A percentile compares a stretch with the other conserved stretches of the same genome.
Evolutionary conservation across 2,113 vertebrate species (phyloP).

Genomic region (Pachypanchax playfairii): DNA sequence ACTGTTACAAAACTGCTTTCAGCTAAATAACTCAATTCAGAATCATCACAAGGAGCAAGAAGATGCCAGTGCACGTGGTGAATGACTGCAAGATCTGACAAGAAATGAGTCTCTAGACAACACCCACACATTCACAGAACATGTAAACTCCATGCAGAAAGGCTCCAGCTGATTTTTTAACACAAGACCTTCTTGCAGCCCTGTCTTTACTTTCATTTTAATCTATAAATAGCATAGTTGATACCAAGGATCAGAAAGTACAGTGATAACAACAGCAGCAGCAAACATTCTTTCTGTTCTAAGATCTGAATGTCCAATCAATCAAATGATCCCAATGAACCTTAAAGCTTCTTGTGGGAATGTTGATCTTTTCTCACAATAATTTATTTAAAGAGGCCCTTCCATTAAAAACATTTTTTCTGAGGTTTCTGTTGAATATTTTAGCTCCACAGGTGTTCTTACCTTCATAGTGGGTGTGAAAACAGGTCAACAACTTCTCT

Average conservation of each 20-base stretch:
- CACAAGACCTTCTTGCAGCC: background rate
- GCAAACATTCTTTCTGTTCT: background rate
- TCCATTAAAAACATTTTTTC: no score
- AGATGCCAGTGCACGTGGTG: no score
- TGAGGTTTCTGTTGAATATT: no score
- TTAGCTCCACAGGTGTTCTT: no score
- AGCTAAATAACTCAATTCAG: no score
- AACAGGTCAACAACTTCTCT: no score
- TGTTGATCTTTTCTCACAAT: constrained; percentile 28
- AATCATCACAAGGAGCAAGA: no score
- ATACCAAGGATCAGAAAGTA: constrained; percentile 6
- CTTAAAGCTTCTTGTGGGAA: constrained; percentile 3
- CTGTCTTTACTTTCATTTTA: constrained; percentile 4
- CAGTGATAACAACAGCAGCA: background rate
- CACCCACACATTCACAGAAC: no score
- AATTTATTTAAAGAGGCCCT: constrained; percentile 30
- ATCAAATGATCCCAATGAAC: constrained; percentile 26
- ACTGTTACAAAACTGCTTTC: constrained; percentile 40
- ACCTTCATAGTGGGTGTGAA: no score
- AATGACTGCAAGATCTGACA: no score
- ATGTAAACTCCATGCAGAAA: no score
- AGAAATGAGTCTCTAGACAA: no score
- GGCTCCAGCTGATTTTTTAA: background rate
- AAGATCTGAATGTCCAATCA: constrained; percentile 1
- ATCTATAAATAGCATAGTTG: background rate